phyloP scores from a whole-genome alignment of 2,113 vertebrate species.

The Balaeniceps rex region DNA sequence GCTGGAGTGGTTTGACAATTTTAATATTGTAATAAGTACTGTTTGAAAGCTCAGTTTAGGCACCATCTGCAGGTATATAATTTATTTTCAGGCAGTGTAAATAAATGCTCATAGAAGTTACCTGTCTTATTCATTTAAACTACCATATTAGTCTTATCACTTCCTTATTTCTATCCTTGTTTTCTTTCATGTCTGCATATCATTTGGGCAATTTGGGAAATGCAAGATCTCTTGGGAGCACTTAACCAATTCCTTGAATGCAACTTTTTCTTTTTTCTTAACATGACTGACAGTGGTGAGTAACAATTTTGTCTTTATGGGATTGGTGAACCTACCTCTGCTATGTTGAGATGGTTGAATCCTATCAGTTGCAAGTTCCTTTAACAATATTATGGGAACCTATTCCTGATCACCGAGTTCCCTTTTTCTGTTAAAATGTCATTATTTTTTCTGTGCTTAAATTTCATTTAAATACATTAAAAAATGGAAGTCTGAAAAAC shows the following conservation, averaged over 20 bases:
- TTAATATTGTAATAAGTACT: neutral
- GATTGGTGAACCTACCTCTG: neutral
- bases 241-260: neutral
- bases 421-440: neutral
- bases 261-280: neutral
- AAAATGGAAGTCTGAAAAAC: neutral
- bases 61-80: neutral
- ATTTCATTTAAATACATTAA: neutral
- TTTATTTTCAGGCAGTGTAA: neutral
- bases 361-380: neutral
- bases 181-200: neutral
- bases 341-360: neutral
- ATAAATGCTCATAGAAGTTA: neutral
- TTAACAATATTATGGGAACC: neutral
- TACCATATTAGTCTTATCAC: neutral
- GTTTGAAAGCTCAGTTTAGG: neutral
- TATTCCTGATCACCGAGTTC: accelerated
- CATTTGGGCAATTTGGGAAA: neutral
- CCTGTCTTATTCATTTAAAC: neutral
- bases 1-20: neutral
- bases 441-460: neutral
- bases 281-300: neutral
- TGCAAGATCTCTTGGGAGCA: neutral
- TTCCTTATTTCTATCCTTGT: neutral
- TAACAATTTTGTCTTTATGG: neutral